A percentile compares a stretch with the other conserved stretches of the same genome.
phyloP scores from a whole-genome alignment of 2,113 vertebrate genomes.

The Sakesphorus luctuosus region DNA sequence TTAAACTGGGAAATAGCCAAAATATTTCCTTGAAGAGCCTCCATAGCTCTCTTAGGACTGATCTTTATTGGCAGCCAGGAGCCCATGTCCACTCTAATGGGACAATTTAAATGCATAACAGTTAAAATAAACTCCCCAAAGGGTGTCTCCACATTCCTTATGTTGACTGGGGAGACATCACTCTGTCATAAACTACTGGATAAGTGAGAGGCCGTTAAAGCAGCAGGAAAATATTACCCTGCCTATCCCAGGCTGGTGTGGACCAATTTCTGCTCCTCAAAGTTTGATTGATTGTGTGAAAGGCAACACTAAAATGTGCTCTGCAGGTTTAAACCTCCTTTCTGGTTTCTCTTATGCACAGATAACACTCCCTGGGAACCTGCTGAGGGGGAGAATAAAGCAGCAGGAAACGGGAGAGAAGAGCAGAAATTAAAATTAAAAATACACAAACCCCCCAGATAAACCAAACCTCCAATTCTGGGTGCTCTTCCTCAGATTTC shows the following conservation, averaged over 20 bases:
- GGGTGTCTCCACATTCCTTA: slow-evolving; percentile 65
- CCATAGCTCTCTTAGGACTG: slow-evolving; percentile 34
- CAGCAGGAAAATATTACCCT: background rate
- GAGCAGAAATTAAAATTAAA: background rate
- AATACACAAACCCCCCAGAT: background rate
- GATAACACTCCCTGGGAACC: background rate
- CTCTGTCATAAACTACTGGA: slow-evolving; percentile 72
- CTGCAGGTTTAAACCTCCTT: background rate
- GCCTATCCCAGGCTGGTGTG: background rate
- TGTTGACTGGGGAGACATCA: slow-evolving; percentile 58
- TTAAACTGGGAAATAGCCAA: slow-evolving; percentile 34
- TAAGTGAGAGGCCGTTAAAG: slow-evolving; percentile 49
- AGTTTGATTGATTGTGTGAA: background rate
- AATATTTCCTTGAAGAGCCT: slow-evolving; percentile 18
- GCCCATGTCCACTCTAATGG: slow-evolving; percentile 69
- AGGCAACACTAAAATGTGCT: background rate
- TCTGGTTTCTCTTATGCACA: background rate
- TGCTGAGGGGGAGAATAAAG: background rate
- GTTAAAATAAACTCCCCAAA: slow-evolving; percentile 69
- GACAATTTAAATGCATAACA: slow-evolving; percentile 80
- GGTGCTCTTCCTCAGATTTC: background rate
- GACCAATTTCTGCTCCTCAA: background rate
- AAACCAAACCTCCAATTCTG: background rate
- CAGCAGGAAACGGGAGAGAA: background rate
- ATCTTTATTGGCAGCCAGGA: slow-evolving; percentile 49